phyloP scores from a whole-genome alignment of 2,888 invertebrate species.

The Mantis religiosa region DNA sequence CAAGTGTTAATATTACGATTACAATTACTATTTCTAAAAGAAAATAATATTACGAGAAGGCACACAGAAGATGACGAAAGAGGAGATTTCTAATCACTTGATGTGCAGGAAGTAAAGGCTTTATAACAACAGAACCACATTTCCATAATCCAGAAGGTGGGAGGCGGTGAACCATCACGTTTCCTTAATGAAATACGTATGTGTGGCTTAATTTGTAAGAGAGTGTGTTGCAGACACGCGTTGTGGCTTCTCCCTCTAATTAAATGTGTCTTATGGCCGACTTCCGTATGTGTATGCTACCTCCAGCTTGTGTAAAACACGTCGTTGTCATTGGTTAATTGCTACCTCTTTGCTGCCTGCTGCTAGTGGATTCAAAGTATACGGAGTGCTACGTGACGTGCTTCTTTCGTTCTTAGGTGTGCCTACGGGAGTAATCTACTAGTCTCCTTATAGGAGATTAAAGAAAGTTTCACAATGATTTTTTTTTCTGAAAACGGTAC shows the following conservation, averaged over 20 bases:
- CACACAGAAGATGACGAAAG: neutral
- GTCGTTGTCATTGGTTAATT: neutral
- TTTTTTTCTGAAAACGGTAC: no score
- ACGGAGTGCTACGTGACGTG: no score
- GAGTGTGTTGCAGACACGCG: neutral
- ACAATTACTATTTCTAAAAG: no score
- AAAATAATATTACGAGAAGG: neutral
- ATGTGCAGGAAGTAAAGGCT: neutral
- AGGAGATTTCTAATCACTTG: neutral
- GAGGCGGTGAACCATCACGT: neutral
- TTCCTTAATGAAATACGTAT: neutral
- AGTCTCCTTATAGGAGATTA: no score
- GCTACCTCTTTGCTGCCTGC: no score
- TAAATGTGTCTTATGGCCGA: neutral
- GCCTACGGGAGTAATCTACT: no score
- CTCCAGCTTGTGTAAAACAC: neutral
- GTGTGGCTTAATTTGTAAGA: neutral
- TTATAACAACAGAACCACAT: neutral
- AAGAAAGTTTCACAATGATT: no score
- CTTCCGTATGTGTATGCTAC: neutral
- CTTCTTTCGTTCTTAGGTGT: no score
- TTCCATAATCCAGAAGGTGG: neutral
- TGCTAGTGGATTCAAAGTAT: no score
- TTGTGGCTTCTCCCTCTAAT: neutral
- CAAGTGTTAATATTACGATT: no score